Conservation (phyloP, 2,888 invertebrate genomes). For the Pristionchus japonicus region DNA sequence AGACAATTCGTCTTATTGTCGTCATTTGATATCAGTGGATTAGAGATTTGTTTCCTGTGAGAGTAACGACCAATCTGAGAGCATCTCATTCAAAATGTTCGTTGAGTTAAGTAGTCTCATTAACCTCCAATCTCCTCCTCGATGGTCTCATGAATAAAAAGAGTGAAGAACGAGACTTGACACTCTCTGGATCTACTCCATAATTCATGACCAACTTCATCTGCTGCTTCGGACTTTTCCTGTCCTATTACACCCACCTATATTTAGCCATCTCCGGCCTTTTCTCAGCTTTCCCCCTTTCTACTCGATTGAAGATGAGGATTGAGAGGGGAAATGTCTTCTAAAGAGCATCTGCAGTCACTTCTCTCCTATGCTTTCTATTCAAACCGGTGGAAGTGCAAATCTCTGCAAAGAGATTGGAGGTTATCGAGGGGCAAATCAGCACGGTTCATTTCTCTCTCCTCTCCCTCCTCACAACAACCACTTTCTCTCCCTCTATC, state of each 20-base stretch:
- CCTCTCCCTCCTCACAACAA: background rate
- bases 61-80: background rate
- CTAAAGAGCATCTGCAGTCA: background rate
- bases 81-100: conserved; percentile 2
- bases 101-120: background rate
- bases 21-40: background rate
- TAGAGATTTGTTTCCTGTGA: background rate
- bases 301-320: background rate
- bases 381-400: background rate
- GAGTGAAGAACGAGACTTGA: background rate
- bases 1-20: background rate
- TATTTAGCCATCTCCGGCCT: background rate
- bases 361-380: background rate
- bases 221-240: conserved; percentile 22
- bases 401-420: background rate
- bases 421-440: background rate
- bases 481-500: background rate
- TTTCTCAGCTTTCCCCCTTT: background rate
- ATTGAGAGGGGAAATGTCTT: background rate
- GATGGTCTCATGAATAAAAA: background rate
- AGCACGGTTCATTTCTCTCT: background rate
- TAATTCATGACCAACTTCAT: conserved; percentile 18
- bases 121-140: background rate
- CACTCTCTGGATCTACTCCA: background rate
- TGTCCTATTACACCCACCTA: conserved; percentile 32